phyloP scores from a whole-genome alignment of 2,888 invertebrate species.

The Apamea crenata region DNA sequence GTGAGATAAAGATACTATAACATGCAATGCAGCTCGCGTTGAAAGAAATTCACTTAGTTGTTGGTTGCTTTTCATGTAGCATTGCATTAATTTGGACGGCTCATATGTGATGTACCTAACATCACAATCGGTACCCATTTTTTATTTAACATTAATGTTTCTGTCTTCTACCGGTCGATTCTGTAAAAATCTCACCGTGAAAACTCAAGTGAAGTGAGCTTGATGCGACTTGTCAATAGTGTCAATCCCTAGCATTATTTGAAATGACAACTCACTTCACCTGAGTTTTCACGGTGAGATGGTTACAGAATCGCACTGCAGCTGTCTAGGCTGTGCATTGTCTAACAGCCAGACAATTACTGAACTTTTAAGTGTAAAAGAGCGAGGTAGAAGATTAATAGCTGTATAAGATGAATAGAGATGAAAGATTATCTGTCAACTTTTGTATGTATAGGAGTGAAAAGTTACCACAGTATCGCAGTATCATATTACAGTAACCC shows the following conservation, averaged over 20 bases:
- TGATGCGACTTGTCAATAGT: no score
- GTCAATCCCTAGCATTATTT: no score
- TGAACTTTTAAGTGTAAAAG: background rate
- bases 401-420: background rate
- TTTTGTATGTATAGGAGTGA: background rate
- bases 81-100: background rate
- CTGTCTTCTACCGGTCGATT: no score
- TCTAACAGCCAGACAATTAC: background rate
- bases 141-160: background rate
- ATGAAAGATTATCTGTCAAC: constrained; percentile 1
- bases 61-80: background rate
- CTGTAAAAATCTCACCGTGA: no score
- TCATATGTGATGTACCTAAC: background rate
- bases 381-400: background rate
- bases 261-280: no score
- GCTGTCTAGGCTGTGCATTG: background rate
- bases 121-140: background rate
- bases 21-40: background rate
- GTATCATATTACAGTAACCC: constrained; percentile 34
- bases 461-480: constrained; percentile 26
- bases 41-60: background rate
- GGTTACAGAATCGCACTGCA: no score
- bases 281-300: no score
- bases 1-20: background rate
- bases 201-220: no score